Conservation (phyloP, 1,140 invertebrate species). For the Holotrichia oblita region DNA sequence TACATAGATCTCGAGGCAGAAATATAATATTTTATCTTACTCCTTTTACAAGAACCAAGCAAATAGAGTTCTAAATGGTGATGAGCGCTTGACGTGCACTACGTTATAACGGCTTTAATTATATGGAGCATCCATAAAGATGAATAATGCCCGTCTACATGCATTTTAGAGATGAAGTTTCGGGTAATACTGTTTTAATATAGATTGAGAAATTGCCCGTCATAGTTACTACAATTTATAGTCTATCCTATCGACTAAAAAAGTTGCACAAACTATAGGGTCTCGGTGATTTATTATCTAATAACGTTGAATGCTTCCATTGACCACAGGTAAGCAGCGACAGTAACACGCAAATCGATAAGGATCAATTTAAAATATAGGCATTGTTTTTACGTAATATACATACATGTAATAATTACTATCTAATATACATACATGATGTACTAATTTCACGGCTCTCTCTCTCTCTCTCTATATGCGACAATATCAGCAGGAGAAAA, state of each 20-base stretch:
- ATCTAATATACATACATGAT: no score
- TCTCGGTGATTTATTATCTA: conserved; percentile 30
- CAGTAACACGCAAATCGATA: not conserved
- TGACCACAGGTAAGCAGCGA: not conserved
- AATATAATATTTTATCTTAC: no score
- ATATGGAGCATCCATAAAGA: not conserved
- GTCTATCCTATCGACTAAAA: not conserved
- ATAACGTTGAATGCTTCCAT: not conserved
- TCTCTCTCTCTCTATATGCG: no score
- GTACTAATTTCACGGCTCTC: no score
- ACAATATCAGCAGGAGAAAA: not conserved
- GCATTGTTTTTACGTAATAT: not conserved
- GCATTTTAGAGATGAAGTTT: not conserved
- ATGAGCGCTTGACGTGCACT: no score
- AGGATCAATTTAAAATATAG: not conserved
- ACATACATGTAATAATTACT: not conserved
- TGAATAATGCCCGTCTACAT: not conserved
- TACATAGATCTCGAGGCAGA: no score
- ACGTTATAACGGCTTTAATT: not conserved
- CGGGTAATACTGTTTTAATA: conserved; percentile 3
- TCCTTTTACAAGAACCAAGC: no score
- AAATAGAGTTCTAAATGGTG: no score
- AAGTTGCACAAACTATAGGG: not conserved
- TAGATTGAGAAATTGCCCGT: conserved; percentile 25
- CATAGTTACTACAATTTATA: conserved; percentile 14